Evolutionary conservation across 2,888 invertebrate genomes (phyloP).

Genomic region (Oligia fasciuncula): DNA sequence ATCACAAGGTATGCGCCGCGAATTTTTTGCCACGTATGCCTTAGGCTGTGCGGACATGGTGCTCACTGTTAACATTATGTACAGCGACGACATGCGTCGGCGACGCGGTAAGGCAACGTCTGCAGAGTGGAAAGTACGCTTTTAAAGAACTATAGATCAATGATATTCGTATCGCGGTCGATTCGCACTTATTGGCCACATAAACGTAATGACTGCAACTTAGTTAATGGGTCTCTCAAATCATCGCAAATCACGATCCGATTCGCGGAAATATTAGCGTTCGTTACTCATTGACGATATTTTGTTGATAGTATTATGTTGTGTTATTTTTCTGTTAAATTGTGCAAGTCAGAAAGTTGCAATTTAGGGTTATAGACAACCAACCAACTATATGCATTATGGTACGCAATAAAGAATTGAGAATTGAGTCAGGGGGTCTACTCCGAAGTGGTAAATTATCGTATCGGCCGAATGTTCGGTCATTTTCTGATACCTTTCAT

Average conservation of each 20-base stretch:
- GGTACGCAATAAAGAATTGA: too few species aligned
- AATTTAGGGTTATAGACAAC: too few species aligned
- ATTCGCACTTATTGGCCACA: neutral
- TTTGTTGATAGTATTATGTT: conserved; percentile 4
- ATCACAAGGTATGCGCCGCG: neutral
- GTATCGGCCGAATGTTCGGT: too few species aligned
- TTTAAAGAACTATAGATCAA: conserved; percentile 12
- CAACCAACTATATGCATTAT: too few species aligned
- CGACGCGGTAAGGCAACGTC: neutral
- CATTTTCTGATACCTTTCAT: too few species aligned
- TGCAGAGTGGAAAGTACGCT: neutral
- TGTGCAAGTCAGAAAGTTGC: neutral
- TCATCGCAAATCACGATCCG: too few species aligned
- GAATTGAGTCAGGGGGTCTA: neutral
- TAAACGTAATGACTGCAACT: conserved; percentile 15
- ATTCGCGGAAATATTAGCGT: conserved; percentile 6
- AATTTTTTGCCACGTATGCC: neutral
- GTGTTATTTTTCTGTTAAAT: neutral
- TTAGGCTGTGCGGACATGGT: neutral
- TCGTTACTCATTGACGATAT: conserved; percentile 8
- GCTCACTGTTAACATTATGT: neutral
- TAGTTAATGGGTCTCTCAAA: neutral
- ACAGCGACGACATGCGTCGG: neutral
- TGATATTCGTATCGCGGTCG: neutral
- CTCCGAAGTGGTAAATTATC: too few species aligned